These are phyloP conservation scores for Caenorhabditis wallacei DNA, from an alignment of 2,888 invertebrate genomes.

Conservation along the genomic window DNA sequence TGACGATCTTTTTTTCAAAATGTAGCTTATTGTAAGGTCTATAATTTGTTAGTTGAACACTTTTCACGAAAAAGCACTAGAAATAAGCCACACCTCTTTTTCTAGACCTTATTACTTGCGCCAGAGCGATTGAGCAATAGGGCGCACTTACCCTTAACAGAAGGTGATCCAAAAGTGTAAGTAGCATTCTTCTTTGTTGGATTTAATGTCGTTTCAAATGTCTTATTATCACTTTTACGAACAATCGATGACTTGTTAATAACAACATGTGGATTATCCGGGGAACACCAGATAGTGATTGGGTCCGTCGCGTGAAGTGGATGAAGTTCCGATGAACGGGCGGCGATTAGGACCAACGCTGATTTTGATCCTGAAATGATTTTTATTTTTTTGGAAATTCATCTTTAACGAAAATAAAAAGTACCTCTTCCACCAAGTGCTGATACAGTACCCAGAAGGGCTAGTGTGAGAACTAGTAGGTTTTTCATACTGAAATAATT, in stretches of 20 bases:
- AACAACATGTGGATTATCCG: conserved; percentile 66
- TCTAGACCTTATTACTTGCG: too few species aligned
- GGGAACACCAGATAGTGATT: conserved; percentile 70
- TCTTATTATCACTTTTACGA: conserved; percentile 30
- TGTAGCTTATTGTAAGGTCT: too few species aligned
- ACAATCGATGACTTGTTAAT: conserved; percentile 55
- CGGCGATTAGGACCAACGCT: conserved; percentile 44
- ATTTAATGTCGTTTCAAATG: conserved; percentile 42
- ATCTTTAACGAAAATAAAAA: background rate
- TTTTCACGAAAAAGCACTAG: background rate
- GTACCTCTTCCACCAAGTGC: conserved; percentile 38
- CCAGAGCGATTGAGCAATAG: too few species aligned
- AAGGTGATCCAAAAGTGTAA: conserved; percentile 57
- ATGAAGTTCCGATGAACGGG: conserved; percentile 50
- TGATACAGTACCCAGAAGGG: conserved; percentile 16
- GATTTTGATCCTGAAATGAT: conserved; percentile 44
- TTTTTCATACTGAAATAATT: conserved; percentile 55
- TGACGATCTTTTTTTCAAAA: too few species aligned
- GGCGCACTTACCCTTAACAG: conserved; percentile 61
- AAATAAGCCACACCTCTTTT: too few species aligned
- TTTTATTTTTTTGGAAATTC: background rate
- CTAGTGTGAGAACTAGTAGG: conserved; percentile 23
- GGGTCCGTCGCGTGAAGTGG: conserved; percentile 57
- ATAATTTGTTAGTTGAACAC: too few species aligned
- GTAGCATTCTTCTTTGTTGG: conserved; percentile 69